Conservation (phyloP, 2,888 invertebrate species). For the Parapristionchus giblindavisi region DNA sequence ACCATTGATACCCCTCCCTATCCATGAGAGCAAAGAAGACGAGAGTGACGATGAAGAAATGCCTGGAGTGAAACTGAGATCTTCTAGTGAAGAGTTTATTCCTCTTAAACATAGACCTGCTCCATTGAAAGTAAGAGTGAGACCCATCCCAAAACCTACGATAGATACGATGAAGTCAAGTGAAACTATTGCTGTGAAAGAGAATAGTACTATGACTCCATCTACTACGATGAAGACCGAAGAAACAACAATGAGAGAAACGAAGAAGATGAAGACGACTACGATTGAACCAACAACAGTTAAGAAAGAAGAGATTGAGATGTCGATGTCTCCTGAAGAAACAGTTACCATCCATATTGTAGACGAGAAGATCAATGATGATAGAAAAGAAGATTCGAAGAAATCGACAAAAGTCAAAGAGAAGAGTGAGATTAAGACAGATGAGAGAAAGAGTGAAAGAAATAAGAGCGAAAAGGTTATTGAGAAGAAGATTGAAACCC, state of each 20-base stretch:
- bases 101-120: constrained; percentile 7
- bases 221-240: not conserved
- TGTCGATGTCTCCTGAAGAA: not conserved
- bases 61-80: constrained; percentile 14
- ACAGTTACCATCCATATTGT: not conserved
- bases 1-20: constrained; percentile 13
- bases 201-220: not conserved
- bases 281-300: not conserved
- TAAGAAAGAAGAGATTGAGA: too few species aligned
- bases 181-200: not conserved
- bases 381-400: not conserved
- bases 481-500: not conserved
- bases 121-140: constrained; percentile 19
- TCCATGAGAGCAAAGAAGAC: not conserved
- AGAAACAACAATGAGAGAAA: not conserved
- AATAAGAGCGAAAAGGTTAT: not conserved
- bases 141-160: constrained; percentile 25
- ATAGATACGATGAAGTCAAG: not conserved
- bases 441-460: not conserved
- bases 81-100: constrained; percentile 9
- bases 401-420: not conserved
- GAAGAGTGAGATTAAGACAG: not conserved
- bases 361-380: not conserved
- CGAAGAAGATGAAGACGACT: not conserved
- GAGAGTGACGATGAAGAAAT: not conserved